phyloP scores from a whole-genome alignment of 2,113 vertebrate species.

The Noturus placidus region DNA sequence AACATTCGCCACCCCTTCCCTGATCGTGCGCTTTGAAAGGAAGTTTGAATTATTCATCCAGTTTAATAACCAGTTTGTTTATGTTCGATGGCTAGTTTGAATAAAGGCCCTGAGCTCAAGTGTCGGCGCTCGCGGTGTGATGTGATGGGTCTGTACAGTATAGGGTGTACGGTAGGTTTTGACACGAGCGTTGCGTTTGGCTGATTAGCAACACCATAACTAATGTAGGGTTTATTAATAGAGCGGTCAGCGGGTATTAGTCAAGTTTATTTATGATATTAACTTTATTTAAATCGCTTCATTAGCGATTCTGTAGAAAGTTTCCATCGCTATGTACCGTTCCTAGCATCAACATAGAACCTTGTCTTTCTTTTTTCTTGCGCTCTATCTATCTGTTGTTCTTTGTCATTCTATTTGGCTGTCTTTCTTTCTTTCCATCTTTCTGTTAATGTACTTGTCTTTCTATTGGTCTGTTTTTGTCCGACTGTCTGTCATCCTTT shows the following conservation, averaged over 20 bases:
- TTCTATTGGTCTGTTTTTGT: too few relatives aligned
- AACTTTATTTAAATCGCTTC: too few relatives aligned
- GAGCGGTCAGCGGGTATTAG: background rate
- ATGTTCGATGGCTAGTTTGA: background rate
- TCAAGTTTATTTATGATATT: background rate
- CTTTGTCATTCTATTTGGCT: too few relatives aligned
- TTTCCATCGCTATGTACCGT: background rate
- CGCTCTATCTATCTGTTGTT: too few relatives aligned
- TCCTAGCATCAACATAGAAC: background rate
- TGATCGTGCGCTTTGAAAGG: background rate
- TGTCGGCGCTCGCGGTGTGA: background rate
- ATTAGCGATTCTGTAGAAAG: background rate
- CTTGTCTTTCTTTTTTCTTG: background rate
- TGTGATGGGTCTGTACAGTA: background rate
- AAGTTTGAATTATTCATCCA: background rate
- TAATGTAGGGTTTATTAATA: background rate
- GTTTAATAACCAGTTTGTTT: background rate
- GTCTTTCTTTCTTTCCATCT: too few relatives aligned
- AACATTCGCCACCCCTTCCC: conserved; percentile 28
- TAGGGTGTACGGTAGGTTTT: background rate
- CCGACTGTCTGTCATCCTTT: background rate
- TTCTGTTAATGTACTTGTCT: too few relatives aligned
- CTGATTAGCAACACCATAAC: background rate
- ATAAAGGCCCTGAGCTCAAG: background rate
- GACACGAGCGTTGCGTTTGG: background rate